These are phyloP conservation scores for Indicator maculatus DNA, from an alignment of 2,113 vertebrate species.

Conservation along the genomic window DNA sequence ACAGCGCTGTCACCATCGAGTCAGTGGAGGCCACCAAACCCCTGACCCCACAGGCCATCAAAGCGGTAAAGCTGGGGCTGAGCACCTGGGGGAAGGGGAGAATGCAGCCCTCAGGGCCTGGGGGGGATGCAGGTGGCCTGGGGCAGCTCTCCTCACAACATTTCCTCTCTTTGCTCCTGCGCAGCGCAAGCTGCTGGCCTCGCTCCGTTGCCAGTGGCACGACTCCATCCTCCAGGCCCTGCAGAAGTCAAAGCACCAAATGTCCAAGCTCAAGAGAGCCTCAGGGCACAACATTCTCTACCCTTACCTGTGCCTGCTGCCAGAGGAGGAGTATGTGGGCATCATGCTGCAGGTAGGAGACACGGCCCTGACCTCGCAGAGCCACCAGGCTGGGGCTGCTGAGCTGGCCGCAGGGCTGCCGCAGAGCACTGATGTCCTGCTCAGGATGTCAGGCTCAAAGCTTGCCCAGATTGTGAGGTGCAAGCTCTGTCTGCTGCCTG, in stretches of 20 bases:
- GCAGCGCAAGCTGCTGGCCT: slow-evolving; percentile 81
- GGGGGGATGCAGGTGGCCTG: too few species aligned
- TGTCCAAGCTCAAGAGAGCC: slow-evolving; percentile 23
- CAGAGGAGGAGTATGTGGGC: slow-evolving; percentile 82
- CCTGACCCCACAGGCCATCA: slow-evolving; percentile 65
- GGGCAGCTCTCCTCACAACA: not conserved
- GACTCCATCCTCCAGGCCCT: slow-evolving; percentile 75
- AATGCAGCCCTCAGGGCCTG: not conserved
- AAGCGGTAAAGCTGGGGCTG: slow-evolving; percentile 77
- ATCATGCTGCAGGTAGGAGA: slow-evolving; percentile 87
- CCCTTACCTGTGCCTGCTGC: slow-evolving; percentile 87
- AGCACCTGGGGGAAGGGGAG: not conserved
- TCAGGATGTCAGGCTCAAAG: not conserved
- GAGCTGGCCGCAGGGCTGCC: fast-evolving
- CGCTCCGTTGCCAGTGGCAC: slow-evolving; percentile 79
- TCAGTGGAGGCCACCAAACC: slow-evolving; percentile 85
- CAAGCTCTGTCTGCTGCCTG: not conserved
- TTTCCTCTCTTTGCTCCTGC: not conserved
- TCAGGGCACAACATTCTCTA: slow-evolving; percentile 70
- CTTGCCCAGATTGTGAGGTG: not conserved
- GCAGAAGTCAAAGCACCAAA: slow-evolving; percentile 72
- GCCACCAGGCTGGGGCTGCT: too few species aligned
- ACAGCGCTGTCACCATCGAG: slow-evolving; percentile 76
- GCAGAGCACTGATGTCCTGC: fast-evolving
- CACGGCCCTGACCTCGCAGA: not conserved